Base-by-base conservation (phyloP, 2,888 invertebrate species). In the Eueremaeus valkanovi region DNA sequence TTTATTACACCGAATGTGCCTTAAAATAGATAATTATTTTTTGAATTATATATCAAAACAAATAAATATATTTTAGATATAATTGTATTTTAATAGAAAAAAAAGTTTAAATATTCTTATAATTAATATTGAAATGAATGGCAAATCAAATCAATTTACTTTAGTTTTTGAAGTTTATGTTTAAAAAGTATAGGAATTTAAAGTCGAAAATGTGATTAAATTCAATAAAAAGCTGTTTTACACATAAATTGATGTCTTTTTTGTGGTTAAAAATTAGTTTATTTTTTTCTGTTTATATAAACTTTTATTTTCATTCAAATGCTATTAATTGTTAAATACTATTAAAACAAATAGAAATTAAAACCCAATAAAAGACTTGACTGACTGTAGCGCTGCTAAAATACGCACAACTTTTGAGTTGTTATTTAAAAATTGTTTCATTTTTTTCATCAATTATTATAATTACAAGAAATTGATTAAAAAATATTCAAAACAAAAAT, bases 361-460 rank as follows among this genome's bases (percentile, higher is more conserved):
- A 45, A 45, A 6, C 2, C 11, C 8, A 45, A 13, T 45, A 18
- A 45, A 18, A 11, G 21, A n/a, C 5, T n/a, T 2, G 24, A 51
- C 51, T 51, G 21, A 51, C 51, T 51, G 51, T 51, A 51, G 51
- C 51, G 51, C 51, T 51, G 51, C 51, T 51, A 3, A 51, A 51
- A 45, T 16, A 51, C 51, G 51, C 51, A 51, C 51, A 51, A 51
- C 51, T 24, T 51, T 21, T 51, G 21, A 51, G 51, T 51, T 51
- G 51, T 45, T 45, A n/a, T n/a, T n/a, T n/a, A n/a, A n/a, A n/a
- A n/a, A n/a, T n/a, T n/a, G n/a, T n/a, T n/a, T n/a, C n/a, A n/a
- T n/a, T n/a, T n/a, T n/a, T n/a, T 45, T 45, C 11, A 36, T 45
- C 18, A 45, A 45, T 45, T 16, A 45, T 45, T 45, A 45, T 16